These are phyloP conservation scores for Parus major DNA, from an alignment of 2,113 vertebrate genomes.

Conservation along the genomic window DNA sequence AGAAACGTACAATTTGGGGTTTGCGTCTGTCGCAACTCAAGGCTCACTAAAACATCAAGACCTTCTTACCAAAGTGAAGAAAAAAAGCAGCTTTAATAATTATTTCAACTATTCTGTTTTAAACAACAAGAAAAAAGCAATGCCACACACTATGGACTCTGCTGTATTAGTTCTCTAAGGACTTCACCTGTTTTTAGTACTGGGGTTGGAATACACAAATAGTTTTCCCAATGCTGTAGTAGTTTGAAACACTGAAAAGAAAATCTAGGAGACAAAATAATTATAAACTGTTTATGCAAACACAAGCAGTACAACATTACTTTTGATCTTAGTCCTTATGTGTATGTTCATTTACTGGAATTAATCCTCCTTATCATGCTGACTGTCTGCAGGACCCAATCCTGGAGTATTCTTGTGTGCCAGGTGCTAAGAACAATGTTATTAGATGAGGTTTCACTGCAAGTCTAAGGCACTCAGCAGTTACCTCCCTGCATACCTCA, in stretches of 20 bases:
- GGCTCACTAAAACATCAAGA: background rate
- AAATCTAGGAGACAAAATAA: background rate
- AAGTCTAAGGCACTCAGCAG: background rate
- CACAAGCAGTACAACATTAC: background rate
- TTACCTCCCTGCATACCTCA: background rate
- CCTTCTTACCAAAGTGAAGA: background rate
- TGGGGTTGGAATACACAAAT: background rate
- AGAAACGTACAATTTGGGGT: accelerated
- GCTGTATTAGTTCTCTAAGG: background rate
- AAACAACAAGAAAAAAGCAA: background rate
- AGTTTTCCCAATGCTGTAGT: background rate
- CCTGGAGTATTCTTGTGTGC: background rate
- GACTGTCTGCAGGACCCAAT: background rate
- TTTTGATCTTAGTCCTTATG: background rate
- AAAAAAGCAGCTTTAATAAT: background rate
- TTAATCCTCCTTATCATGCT: background rate
- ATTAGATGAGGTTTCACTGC: background rate
- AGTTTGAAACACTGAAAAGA: background rate
- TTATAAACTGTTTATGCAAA: background rate
- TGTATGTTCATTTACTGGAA: background rate
- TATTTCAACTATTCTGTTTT: background rate
- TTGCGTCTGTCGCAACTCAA: background rate
- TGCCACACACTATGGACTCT: accelerated
- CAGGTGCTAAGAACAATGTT: background rate
- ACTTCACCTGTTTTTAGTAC: background rate